Evolutionary conservation across 2,888 invertebrate genomes (phyloP), one percentile per base, ranked within the genome.

Genomic region (Mechanitis mazaeus): DNA sequence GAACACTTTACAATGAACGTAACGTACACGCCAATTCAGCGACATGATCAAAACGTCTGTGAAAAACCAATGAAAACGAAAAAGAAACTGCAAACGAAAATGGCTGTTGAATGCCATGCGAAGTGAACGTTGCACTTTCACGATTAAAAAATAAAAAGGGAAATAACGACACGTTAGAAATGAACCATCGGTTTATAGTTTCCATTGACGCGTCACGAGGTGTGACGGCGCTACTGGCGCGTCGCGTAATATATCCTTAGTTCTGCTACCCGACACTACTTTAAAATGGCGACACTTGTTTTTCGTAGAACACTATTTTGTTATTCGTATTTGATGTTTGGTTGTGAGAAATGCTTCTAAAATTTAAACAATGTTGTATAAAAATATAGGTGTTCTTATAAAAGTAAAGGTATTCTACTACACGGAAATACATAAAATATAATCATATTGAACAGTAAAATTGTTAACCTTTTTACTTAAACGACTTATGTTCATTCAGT

Each of bases 91-190:
- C 75, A 76, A 82, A 81, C 80, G 77, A 84, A 84, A 87, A 86
- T 84, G 79, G 81, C 80, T 75, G 84, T 82, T 83, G 85, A 87
- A 87, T 84, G 75, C 80, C 80, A 74, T 75, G 77, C 80, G 81
- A 87, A 86, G 86, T 86, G 87, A 86, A 85, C 85, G 84, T 84
- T 84, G 88, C 88, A 87, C 87, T 88, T 88, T 87, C 85, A 84
- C 85, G 84, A 87, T 84, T 83, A 84, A 83, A 85, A 81, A 79
- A 80, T 79, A 85, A 84, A 79, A 79, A 81, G 80, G 68, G 70
- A 85, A 86, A 83, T 80, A 81, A 78, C 76, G 72, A 67, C 77
- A 74, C 72, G 79, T 76, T 81, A 76, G 82, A 83, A 84, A 84
- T 84, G 87, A 86, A 87, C 87, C 86, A 79, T 76, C 73, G 77